phyloP scores from a whole-genome alignment of 2,888 invertebrate species.

The Patella depressa region DNA sequence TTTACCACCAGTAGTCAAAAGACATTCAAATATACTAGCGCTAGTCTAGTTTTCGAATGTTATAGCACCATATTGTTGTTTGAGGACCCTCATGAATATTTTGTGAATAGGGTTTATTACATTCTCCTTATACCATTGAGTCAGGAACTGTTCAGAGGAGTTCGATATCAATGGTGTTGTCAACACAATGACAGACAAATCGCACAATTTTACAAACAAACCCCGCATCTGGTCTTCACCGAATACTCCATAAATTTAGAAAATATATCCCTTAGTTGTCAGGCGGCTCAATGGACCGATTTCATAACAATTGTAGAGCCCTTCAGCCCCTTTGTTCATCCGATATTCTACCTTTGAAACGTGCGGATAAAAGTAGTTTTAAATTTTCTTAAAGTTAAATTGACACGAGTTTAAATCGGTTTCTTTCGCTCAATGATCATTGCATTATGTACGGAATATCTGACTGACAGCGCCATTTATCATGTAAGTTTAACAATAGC shows the following conservation, averaged over 20 bases:
- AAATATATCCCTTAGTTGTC: not conserved
- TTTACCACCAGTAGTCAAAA: too few species aligned
- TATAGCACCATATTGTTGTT: too few species aligned
- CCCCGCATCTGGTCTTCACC: not conserved
- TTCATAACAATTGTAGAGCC: not conserved
- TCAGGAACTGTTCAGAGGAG: not conserved
- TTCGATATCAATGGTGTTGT: too few species aligned
- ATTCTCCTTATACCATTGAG: not conserved
- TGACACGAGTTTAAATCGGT: constrained; percentile 19
- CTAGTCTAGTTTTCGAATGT: too few species aligned
- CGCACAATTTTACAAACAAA: too few species aligned
- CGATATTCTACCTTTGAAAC: constrained; percentile 2
- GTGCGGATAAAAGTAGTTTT: constrained; percentile 2
- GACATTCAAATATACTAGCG: too few species aligned
- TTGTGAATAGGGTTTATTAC: not conserved
- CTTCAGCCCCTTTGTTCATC: not conserved
- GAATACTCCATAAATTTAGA: not conserved
- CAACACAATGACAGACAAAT: too few species aligned
- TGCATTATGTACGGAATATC: constrained; percentile 19
- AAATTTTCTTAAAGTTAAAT: constrained; percentile 9
- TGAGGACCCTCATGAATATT: not conserved
- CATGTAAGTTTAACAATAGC: constrained; percentile 4
- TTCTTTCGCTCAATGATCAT: constrained; percentile 20
- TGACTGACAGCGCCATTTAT: constrained; percentile 24
- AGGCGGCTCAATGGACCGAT: not conserved